Conservation (phyloP, 64 coral and sea anemone species). For the Stylophora pistillata region DNA sequence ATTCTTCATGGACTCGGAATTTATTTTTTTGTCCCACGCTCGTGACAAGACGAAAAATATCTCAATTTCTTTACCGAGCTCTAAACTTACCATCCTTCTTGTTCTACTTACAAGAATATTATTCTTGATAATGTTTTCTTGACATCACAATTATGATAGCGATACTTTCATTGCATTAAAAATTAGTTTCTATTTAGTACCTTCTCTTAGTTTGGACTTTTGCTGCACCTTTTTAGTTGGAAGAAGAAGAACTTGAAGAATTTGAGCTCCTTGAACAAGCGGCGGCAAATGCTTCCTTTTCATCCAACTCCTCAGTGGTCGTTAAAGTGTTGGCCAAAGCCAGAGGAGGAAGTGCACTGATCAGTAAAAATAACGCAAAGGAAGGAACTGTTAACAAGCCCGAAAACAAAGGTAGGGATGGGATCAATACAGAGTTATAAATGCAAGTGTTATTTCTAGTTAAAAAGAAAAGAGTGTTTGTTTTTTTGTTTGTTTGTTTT, state of each 20-base stretch:
- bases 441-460: neutral
- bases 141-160: too few species aligned
- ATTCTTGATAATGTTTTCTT: too few species aligned
- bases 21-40: too few species aligned
- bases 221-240: conserved; percentile 29
- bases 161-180: too few species aligned
- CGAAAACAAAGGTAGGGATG: conserved; percentile 31
- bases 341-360: conserved; percentile 22
- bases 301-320: conserved; percentile 83
- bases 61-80: too few species aligned
- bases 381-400: neutral
- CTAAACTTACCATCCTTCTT: too few species aligned
- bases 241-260: conserved; percentile 90
- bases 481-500: neutral
- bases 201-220: neutral
- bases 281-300: conserved; percentile 84
- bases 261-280: conserved; percentile 92
- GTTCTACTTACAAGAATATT: too few species aligned
- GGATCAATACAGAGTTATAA: neutral
- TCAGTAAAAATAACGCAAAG: neutral
- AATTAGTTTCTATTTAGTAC: neutral
- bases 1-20: too few species aligned
- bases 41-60: too few species aligned
- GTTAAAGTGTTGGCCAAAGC: conserved; percentile 77
- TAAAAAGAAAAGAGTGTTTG: too few species aligned